phyloP scores from a whole-genome alignment of 2,888 invertebrate species.

The Ennomos quercinarius region DNA sequence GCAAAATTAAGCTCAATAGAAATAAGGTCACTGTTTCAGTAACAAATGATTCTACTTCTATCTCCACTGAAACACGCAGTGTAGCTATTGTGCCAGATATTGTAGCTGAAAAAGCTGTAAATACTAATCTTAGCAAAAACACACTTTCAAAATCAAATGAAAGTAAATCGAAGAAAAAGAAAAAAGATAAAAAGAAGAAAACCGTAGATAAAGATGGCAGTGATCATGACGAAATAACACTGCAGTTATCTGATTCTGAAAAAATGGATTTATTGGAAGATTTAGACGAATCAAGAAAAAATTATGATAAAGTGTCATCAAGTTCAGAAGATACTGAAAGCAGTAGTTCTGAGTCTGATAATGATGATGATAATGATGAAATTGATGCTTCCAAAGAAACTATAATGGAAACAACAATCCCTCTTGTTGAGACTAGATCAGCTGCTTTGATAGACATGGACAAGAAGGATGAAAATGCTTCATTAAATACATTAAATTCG shows the following conservation, averaged over 20 bases:
- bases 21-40: constrained; percentile 47
- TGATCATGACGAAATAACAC: constrained; percentile 77
- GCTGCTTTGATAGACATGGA: neutral
- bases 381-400: constrained; percentile 2
- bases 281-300: constrained; percentile 61
- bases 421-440: neutral
- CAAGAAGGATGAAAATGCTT: neutral
- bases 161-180: constrained; percentile 57
- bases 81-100: constrained; percentile 14
- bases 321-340: constrained; percentile 43
- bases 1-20: constrained; percentile 76
- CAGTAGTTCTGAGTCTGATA: constrained; percentile 52
- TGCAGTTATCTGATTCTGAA: constrained; percentile 78
- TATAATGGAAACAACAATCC: neutral
- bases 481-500: no score
- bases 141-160: constrained; percentile 26
- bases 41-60: constrained; percentile 13
- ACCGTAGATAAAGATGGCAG: constrained; percentile 59
- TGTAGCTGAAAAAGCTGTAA: constrained; percentile 5
- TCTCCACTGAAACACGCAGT: constrained; percentile 8
- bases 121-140: constrained; percentile 4
- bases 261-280: constrained; percentile 80
- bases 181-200: constrained; percentile 59
- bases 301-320: constrained; percentile 53
- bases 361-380: constrained; percentile 15